Percentiles rank a stretch among this genome's conserved stretches.
phyloP scores from a whole-genome alignment of 2,797 vertebrate genomes.

The Lagorchestes hirsutus region DNA sequence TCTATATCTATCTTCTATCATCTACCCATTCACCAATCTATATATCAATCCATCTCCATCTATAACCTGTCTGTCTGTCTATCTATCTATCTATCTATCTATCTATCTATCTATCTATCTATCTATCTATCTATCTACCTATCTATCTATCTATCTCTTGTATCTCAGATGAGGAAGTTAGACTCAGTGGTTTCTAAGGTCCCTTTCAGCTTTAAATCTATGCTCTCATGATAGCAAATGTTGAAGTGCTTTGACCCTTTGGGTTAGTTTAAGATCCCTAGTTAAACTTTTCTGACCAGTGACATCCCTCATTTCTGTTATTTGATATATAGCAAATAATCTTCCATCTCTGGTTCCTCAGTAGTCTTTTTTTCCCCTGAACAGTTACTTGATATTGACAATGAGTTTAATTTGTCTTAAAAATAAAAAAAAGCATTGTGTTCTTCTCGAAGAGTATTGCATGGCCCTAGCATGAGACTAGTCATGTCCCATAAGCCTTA shows the following conservation, averaged over 20 bases:
- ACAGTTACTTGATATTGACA: not conserved
- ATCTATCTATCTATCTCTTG: not conserved
- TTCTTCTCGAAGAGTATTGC: not conserved
- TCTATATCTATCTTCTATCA: accelerated
- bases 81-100: no score
- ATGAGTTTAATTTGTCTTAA: conserved; percentile 4
- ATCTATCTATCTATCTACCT: no score
- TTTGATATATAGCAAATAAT: not conserved
- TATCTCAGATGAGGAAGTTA: not conserved
- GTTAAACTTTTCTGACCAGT: not conserved
- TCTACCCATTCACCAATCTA: not conserved
- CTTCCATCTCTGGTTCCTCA: not conserved
- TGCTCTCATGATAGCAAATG: not conserved
- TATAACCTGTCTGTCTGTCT: no score
- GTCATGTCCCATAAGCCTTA: not conserved
- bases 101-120: no score
- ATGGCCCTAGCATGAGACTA: not conserved
- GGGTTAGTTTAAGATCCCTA: not conserved
- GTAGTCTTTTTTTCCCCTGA: not conserved
- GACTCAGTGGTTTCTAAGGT: not conserved
- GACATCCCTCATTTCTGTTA: not conserved
- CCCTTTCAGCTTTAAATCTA: not conserved
- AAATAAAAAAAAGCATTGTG: not conserved
- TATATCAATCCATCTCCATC: not conserved
- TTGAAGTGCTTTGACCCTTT: not conserved